Conservation (phyloP, 2,888 invertebrate genomes). For the Amblyteles armatorius region DNA sequence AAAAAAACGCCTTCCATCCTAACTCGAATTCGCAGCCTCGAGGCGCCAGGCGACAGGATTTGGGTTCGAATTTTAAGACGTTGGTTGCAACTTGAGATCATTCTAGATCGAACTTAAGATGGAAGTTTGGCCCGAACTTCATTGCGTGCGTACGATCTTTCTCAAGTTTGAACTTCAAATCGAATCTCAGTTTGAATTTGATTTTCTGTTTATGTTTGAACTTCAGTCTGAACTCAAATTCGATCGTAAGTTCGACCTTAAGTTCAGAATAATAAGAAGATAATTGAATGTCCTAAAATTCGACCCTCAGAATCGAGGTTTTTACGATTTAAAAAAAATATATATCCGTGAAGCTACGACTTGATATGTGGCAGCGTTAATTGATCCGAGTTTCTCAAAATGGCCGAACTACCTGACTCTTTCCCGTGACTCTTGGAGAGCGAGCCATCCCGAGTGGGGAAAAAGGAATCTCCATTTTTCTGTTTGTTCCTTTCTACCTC, state of each 20-base stretch:
- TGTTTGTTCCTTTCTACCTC: slow-evolving; percentile 4
- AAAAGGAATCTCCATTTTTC: slow-evolving; percentile 21
- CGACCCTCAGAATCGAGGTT: background rate
- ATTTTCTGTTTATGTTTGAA: no score
- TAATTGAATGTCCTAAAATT: no score
- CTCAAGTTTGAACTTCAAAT: no score
- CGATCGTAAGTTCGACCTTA: no score
- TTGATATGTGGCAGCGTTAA: slow-evolving; percentile 9
- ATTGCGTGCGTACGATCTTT: no score
- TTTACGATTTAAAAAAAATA: background rate
- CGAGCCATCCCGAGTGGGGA: background rate
- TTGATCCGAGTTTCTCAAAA: slow-evolving; percentile 38
- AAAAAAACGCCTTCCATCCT: background rate
- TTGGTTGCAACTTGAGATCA: no score
- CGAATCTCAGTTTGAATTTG: no score
- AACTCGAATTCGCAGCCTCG: background rate
- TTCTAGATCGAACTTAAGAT: no score
- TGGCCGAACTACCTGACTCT: slow-evolving; percentile 39
- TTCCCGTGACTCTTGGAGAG: slow-evolving; percentile 6
- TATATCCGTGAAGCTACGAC: background rate
- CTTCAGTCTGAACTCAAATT: no score
- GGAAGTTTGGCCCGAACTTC: no score
- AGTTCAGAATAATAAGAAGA: no score
- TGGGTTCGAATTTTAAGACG: background rate
- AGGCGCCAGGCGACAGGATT: background rate